Percentiles rank a stretch among this genome's conserved stretches.
phyloP scores from a whole-genome alignment of 2,888 invertebrate species.

The Lasioglossum malachurum region DNA sequence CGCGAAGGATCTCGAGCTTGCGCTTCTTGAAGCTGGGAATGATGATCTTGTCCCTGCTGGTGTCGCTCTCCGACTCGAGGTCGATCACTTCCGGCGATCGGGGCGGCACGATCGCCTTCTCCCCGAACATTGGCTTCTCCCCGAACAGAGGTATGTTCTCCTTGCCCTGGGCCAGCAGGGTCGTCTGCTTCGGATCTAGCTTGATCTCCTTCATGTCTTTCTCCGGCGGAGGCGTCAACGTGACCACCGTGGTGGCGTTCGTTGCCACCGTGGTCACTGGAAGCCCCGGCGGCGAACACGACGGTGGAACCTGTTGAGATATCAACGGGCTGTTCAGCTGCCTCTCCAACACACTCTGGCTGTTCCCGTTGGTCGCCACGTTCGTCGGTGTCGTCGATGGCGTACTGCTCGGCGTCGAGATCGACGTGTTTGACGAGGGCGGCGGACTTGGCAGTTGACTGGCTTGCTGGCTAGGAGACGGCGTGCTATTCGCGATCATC shows the following conservation, averaged over 20 bases:
- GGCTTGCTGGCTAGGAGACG: slow-evolving; percentile 73
- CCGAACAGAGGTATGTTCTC: slow-evolving; percentile 86
- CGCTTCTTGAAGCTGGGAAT: slow-evolving; percentile 88
- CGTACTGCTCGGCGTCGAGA: slow-evolving; percentile 80
- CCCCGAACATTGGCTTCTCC: slow-evolving; percentile 80
- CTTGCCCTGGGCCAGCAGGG: slow-evolving; percentile 86
- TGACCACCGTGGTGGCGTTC: slow-evolving; percentile 84
- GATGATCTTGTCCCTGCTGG: slow-evolving; percentile 80
- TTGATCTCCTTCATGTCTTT: slow-evolving; percentile 83
- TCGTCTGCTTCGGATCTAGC: slow-evolving; percentile 80
- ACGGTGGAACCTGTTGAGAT: slow-evolving; percentile 75
- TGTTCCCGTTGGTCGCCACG: slow-evolving; percentile 51
- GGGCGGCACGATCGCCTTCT: slow-evolving; percentile 86
- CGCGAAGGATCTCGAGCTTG: slow-evolving; percentile 91
- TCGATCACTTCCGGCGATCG: slow-evolving; percentile 89
- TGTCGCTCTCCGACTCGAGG: slow-evolving; percentile 85
- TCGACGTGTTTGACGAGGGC: slow-evolving; percentile 79
- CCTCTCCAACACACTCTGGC: slow-evolving; percentile 80
- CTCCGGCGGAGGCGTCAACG: slow-evolving; percentile 84
- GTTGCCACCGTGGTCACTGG: slow-evolving; percentile 78
- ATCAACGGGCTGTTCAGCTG: slow-evolving; percentile 80
- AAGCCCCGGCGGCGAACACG: slow-evolving; percentile 76
- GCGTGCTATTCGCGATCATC: slow-evolving; percentile 79
- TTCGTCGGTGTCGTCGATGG: slow-evolving; percentile 81
- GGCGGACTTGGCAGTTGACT: slow-evolving; percentile 81